Evolutionary conservation across 2,797 vertebrate species (phyloP), one percentile per base, ranked within the genome.

Genomic region (Geotrypetes seraphini): DNA sequence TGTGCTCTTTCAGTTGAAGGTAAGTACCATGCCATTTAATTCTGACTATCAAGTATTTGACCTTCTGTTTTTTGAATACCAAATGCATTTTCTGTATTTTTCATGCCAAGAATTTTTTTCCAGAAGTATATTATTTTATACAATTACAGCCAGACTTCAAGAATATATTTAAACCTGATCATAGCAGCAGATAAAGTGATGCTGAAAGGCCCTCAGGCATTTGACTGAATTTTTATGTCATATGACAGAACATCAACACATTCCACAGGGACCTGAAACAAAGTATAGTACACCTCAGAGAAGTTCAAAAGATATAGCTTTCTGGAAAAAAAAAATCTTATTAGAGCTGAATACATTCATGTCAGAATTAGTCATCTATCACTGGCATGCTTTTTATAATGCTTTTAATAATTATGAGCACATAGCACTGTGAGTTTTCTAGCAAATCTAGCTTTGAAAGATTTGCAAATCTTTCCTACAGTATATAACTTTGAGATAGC

Each of bases 161-260:
- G 38, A 36, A 34, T 21, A 51, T 21, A 31, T 49, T 43, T n/a
- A 33, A 50, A 22, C 10, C 51, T 76, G 79, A 86, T 84, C 75
- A 82, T 60, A 78, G 81, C 55, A 35, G 30, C 25, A 39, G 49
- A 48, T 41, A 61, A 77, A 87, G 53, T 7, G 57, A 70, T 73
- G 73, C 63, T 81, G 80, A 86, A 55, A 63, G 59, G 68, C 65
- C 85, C 78, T 36, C 2, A 30, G 75, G 83, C 73, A 3, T 38
- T 62, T 63, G 63, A 60, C 66, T 69, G 66, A 59, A 65, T 46
- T 69, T 60, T 69, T 63, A 76, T 61, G 41, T 71, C 74, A 78
- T 66, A 65, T 78, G 39, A 73, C 69, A 56, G 57, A 63, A 57
- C 45, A 69, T 68, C 69, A 67, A 63, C 44, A 9, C 60, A n/a